These are phyloP conservation scores for Drosophila eugracilis DNA, from an alignment of 1,140 invertebrate genomes.

Conservation along the genomic window DNA sequence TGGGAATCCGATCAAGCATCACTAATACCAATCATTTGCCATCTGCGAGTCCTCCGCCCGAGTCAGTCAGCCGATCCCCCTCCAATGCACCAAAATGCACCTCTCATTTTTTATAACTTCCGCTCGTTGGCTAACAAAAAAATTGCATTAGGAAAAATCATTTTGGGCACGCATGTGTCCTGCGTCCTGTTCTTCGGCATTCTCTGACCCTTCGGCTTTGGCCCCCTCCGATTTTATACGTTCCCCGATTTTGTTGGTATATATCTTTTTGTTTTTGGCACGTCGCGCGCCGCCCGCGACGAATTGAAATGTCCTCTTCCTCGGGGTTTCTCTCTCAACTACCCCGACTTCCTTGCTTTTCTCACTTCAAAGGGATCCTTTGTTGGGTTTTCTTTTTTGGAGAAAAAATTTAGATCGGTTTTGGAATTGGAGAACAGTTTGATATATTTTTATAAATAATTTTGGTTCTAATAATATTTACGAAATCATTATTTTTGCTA, in stretches of 20 bases:
- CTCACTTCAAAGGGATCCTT: not conserved
- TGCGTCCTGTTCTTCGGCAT: conserved; percentile 33
- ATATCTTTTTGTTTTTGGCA: conserved; percentile 72
- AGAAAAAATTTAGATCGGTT: not conserved
- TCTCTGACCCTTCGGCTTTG: not conserved
- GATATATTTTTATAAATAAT: not conserved
- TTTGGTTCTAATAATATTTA: too few relatives aligned
- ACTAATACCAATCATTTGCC: conserved; percentile 39
- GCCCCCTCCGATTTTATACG: conserved; percentile 14
- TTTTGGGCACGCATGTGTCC: conserved; percentile 57
- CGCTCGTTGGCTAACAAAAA: conserved; percentile 41
- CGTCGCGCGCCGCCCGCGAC: conserved; percentile 65
- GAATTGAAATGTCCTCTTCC: conserved; percentile 34
- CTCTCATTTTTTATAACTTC: conserved; percentile 50
- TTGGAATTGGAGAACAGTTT: not conserved
- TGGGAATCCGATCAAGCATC: conserved; percentile 22
- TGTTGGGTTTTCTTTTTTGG: not conserved
- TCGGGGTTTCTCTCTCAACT: not conserved
- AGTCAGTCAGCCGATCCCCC: too few relatives aligned
- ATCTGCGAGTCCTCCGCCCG: conserved; percentile 24
- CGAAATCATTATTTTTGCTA: too few relatives aligned
- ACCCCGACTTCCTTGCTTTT: conserved; percentile 13
- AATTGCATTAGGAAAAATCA: conserved; percentile 55
- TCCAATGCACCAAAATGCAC: conserved; percentile 6
- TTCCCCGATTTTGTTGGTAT: conserved; percentile 10